phyloP scores from a whole-genome alignment of 2,888 invertebrate genomes.

The Monopis laevigella region DNA sequence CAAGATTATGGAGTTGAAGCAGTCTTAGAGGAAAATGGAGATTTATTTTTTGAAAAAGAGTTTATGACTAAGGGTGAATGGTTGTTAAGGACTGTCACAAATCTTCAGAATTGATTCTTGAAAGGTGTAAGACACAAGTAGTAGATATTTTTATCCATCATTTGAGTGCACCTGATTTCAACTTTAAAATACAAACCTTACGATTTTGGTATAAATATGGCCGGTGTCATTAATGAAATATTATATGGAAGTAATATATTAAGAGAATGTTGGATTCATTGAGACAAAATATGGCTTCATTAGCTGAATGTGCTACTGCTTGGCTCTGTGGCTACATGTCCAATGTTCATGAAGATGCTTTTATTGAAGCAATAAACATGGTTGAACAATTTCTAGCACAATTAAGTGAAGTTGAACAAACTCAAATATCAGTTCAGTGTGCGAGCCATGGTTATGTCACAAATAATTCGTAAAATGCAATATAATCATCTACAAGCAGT shows the following conservation, averaged over 20 bases:
- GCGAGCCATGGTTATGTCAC: conserved; percentile 78
- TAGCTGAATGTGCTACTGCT: conserved; percentile 90
- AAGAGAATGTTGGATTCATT: conserved; percentile 90
- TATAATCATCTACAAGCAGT: conserved; percentile 82
- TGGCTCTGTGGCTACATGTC: conserved; percentile 94
- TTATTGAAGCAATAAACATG: conserved; percentile 90
- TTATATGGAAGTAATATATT: conserved; percentile 94
- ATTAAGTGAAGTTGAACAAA: conserved; percentile 70
- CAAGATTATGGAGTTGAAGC: conserved; percentile 92
- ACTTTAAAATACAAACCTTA: conserved; percentile 88
- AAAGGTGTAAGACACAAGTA: conserved; percentile 78
- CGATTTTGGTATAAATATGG: conserved; percentile 87
- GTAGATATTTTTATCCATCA: conserved; percentile 86
- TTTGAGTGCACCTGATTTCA: conserved; percentile 81
- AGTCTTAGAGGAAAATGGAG: conserved; percentile 82
- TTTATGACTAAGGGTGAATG: conserved; percentile 88
- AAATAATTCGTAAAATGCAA: conserved; percentile 90
- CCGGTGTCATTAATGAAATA: conserved; percentile 88
- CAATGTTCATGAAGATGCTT: conserved; percentile 83
- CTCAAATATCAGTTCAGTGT: conserved; percentile 82
- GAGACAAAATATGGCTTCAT: conserved; percentile 85
- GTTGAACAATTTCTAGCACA: conserved; percentile 85
- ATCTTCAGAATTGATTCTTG: conserved; percentile 83
- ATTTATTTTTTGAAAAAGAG: conserved; percentile 95
- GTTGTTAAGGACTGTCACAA: conserved; percentile 88